Percentiles rank a stretch among this genome's conserved stretches.
Conservation (phyloP, 1,140 invertebrate species). For the Aphelinus certus region DNA sequence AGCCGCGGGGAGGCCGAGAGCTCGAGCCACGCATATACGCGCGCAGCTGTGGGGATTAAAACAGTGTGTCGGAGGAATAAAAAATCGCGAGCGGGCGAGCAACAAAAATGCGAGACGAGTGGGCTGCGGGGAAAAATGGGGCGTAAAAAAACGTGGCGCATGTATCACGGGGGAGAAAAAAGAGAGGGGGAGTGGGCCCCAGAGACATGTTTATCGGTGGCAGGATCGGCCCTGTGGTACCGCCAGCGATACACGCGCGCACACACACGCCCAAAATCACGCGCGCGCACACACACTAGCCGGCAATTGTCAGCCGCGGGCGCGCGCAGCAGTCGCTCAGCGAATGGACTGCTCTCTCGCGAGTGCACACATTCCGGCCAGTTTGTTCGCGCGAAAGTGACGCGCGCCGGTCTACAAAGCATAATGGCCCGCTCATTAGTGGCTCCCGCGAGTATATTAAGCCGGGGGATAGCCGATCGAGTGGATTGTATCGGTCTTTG, state of each 20-base stretch:
- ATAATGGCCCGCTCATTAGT: slow-evolving; percentile 41
- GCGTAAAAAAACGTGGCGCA: slow-evolving; percentile 26
- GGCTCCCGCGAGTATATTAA: slow-evolving; percentile 29
- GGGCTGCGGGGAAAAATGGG: slow-evolving; percentile 11
- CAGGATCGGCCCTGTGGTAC: background rate
- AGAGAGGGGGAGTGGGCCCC: background rate
- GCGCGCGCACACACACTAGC: too few species aligned
- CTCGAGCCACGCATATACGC: background rate
- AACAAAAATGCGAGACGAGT: background rate
- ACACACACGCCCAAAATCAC: too few species aligned
- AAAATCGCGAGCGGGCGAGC: background rate
- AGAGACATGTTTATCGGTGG: slow-evolving; percentile 28
- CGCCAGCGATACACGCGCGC: too few species aligned
- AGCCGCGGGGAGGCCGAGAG: too few species aligned
- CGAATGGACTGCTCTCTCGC: too few species aligned
- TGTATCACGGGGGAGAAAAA: slow-evolving; percentile 13
- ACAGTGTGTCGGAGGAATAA: background rate
- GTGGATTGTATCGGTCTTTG: too few species aligned
- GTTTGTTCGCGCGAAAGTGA: slow-evolving; percentile 7
- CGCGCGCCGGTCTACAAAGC: background rate
- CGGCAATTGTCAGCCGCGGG: slow-evolving; percentile 1
- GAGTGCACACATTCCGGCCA: background rate
- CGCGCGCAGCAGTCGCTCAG: too few species aligned
- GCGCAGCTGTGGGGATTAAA: background rate
- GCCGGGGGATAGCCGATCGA: background rate